phyloP scores from a whole-genome alignment of 2,113 vertebrate species.

The Paracanthobrama guichenoti region DNA sequence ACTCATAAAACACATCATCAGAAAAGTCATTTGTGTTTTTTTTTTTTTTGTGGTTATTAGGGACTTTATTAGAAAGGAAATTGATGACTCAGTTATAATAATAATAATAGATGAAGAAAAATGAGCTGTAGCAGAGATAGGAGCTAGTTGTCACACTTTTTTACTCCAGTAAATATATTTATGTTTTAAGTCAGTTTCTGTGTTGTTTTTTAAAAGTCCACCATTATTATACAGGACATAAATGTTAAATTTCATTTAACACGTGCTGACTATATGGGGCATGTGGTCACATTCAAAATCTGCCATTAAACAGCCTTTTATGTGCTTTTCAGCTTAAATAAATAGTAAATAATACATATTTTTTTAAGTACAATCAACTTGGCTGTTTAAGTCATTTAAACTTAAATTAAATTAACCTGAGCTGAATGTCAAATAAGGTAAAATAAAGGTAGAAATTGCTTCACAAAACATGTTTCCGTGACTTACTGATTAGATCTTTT shows the following conservation, averaged over 20 bases:
- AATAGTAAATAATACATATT: too few species aligned
- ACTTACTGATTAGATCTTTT: too few species aligned
- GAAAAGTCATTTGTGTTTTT: neutral
- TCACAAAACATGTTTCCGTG: too few species aligned
- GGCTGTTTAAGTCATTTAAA: too few species aligned
- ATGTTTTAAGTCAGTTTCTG: neutral
- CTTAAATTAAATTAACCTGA: too few species aligned
- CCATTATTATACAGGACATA: neutral
- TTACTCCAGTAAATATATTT: neutral
- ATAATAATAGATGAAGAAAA: neutral
- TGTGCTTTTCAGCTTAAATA: neutral
- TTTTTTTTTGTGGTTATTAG: neutral
- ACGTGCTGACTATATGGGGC: neutral
- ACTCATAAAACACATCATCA: neutral
- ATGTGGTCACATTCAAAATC: neutral
- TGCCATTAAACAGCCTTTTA: neutral
- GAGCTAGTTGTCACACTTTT: neutral
- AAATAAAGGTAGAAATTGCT: too few species aligned
- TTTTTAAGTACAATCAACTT: too few species aligned
- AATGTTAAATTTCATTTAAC: neutral
- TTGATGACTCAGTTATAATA: neutral
- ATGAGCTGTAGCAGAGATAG: neutral
- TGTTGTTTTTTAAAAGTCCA: neutral
- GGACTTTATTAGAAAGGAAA: neutral
- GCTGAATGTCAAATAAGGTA: too few species aligned